phyloP scores from a whole-genome alignment of 2,797 vertebrate genomes.

The Coregonus suidteri region DNA sequence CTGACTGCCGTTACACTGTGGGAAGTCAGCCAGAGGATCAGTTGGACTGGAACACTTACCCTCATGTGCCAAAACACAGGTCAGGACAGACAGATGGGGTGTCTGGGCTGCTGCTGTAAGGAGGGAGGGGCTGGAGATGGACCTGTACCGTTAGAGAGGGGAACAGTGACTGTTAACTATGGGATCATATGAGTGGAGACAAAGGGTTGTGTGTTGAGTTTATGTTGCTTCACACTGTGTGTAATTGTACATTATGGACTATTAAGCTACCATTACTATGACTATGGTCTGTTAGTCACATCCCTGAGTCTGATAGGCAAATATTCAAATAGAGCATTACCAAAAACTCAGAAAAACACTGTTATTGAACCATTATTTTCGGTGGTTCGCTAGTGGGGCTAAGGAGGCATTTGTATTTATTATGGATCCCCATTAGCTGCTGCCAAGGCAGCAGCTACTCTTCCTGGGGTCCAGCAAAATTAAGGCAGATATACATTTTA shows the following conservation, averaged over 20 bases:
- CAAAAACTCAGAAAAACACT: constrained; percentile 27
- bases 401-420: constrained; percentile 30
- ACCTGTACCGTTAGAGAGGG: neutral
- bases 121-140: neutral
- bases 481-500: no score
- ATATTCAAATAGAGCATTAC: no score
- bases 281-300: no score
- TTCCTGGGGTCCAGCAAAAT: no score
- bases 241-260: no score
- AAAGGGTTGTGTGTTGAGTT: neutral
- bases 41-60: constrained; percentile 6
- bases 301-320: no score
- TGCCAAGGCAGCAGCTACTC: no score
- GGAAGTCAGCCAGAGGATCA: constrained; percentile 23
- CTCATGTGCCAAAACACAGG: constrained; percentile 11
- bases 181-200: no score
- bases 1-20: constrained; percentile 38
- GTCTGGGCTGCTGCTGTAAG: neutral
- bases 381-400: constrained; percentile 49
- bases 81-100: constrained; percentile 24
- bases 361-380: constrained; percentile 44
- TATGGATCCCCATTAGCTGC: no score
- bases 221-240: neutral
- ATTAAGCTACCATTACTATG: no score
- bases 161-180: neutral